Conservation (phyloP, 2,888 invertebrate genomes). For the Mesorhabditis sp. region DNA sequence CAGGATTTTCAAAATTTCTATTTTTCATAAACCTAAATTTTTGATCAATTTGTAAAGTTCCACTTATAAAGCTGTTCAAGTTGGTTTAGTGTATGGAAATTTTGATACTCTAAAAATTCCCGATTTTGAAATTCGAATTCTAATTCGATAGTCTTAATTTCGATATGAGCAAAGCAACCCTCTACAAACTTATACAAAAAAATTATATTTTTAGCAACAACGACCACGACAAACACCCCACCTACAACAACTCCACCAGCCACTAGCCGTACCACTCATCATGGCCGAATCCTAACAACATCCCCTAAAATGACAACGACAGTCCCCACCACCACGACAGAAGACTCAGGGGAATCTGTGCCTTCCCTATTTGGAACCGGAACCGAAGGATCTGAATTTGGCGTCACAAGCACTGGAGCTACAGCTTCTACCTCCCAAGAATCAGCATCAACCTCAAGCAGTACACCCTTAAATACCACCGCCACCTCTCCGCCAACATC, state of each 20-base stretch:
- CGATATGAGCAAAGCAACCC: too few relatives aligned
- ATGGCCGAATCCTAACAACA: slow-evolving; percentile 4
- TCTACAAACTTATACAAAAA: too few relatives aligned
- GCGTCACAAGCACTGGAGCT: neutral
- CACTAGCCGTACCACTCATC: neutral
- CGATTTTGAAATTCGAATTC: too few relatives aligned
- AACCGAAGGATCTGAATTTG: too few relatives aligned
- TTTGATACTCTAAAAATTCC: too few relatives aligned
- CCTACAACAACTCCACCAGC: neutral
- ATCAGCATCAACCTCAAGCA: neutral
- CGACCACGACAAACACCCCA: neutral
- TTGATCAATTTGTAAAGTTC: too few relatives aligned
- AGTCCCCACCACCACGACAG: neutral
- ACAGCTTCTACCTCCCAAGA: neutral
- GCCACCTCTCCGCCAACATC: neutral
- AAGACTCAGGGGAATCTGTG: neutral
- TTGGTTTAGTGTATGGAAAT: too few relatives aligned
- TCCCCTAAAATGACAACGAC: neutral
- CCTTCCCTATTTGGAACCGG: too few relatives aligned
- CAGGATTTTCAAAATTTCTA: too few relatives aligned
- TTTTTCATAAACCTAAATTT: too few relatives aligned
- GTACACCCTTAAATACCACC: neutral
- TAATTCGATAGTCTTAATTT: too few relatives aligned
- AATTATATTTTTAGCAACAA: neutral
- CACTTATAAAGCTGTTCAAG: too few relatives aligned